Conservation (phyloP, 2,113 vertebrate species). For the Proteles cristata region DNA sequence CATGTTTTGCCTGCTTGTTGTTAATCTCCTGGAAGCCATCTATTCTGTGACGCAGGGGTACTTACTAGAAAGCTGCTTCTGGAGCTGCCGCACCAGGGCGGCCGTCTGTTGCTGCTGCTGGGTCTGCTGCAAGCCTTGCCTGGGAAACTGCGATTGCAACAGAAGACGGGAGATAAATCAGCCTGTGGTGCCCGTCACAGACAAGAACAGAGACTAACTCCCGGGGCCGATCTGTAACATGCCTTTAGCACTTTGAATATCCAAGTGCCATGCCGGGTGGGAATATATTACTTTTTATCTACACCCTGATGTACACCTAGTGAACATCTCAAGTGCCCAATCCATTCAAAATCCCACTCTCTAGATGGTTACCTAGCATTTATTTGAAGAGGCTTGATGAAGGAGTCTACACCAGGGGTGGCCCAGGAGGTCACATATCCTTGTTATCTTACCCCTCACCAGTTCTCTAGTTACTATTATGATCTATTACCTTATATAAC, state of each 20-base stretch:
- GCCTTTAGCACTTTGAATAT: not conserved
- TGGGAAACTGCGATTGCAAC: constrained; percentile 81
- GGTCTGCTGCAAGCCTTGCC: constrained; percentile 87
- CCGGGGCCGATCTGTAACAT: not conserved
- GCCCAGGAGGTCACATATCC: not conserved
- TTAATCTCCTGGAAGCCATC: fast-evolving
- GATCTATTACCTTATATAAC: not conserved
- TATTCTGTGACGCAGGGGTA: not conserved
- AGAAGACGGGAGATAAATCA: constrained; percentile 12
- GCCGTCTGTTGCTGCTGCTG: constrained; percentile 89
- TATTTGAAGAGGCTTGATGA: not conserved
- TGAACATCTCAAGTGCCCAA: not conserved
- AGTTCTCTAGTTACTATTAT: too few species aligned
- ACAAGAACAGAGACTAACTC: not conserved
- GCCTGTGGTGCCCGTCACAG: not conserved
- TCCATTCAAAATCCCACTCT: not conserved
- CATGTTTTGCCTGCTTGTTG: not conserved
- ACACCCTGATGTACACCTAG: fast-evolving
- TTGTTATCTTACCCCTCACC: not conserved
- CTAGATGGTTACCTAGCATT: too few species aligned
- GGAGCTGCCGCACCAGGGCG: constrained; percentile 87
- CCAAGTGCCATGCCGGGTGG: not conserved
- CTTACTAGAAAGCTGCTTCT: constrained; percentile 89
- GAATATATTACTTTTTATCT: fast-evolving
- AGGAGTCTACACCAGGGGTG: not conserved